Base-by-base conservation (phyloP, 2,113 vertebrate species). In the Morone chrysops region DNA sequence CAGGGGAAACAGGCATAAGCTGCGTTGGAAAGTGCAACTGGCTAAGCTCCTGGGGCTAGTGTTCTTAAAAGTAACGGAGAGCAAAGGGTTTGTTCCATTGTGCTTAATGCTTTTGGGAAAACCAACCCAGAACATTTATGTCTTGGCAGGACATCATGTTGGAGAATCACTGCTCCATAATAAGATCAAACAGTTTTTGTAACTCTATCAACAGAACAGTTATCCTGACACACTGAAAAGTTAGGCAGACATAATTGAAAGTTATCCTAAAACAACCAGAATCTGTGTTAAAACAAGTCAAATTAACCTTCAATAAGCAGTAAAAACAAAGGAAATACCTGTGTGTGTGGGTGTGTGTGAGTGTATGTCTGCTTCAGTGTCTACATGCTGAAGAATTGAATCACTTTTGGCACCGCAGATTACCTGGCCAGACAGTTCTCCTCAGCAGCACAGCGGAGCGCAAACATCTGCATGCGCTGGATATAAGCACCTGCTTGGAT, bases 391-490 rank as follows among this genome's bases (percentile, higher is more conserved):
- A 66, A 57, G 54, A 77, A 50, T 17, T 89, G 80, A 89, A 80
- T 84, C 70, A 78, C 61, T 76, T 74, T 75, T 91, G 89, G 89
- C 83, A 79, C n/a, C 25, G 14, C 36, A 47, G 38, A 20, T 89
- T 90, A 97, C 96, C 96, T 96, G 78, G 96, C 92, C 25, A 97
- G 92, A 81, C 96, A 97, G 87, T 96, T 96, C 82, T 97, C 96
- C 84, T 97, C 96, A 0, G 96, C 96, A 1, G 96, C 96, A 81
- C 96, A 97, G 56, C 95, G 92, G 38, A 97, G 95, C 6, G 96
- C 95, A 5, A 96, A 97, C 94, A 97, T 95, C 91, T 96, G 96
- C 88, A 95, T 91, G 63, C 95, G 94, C 80, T 97, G 95, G 60
- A 96, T 75, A 51, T 96, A 97, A 13, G 96, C 93, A 62, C 96